Evolutionary conservation across 53 echinoderm and acorn worm species (phyloP).

Genomic region (Stichopus horrens): DNA sequence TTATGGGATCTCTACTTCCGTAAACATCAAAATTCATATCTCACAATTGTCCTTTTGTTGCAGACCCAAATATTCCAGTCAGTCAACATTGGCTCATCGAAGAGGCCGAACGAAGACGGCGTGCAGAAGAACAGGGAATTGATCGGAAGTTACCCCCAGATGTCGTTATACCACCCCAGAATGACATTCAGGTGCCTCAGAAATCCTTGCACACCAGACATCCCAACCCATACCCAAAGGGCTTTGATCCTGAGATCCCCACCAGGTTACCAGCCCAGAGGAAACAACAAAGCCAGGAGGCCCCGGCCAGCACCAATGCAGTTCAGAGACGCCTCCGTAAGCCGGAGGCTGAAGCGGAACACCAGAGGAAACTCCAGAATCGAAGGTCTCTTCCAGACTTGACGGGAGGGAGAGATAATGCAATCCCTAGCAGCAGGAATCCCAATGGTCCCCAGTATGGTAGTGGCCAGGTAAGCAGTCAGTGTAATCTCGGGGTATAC

Average conservation of each 20-base stretch:
- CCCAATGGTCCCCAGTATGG: not conserved
- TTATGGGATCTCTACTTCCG: no score
- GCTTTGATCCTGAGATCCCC: slow-evolving; percentile 57
- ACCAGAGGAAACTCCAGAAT: slow-evolving; percentile 69
- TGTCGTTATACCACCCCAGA: slow-evolving; percentile 31
- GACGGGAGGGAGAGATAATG: slow-evolving; percentile 33
- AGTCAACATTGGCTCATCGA: slow-evolving; percentile 87
- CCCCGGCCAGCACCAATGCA: slow-evolving; percentile 3
- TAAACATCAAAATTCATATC: not conserved
- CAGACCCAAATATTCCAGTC: slow-evolving; percentile 41
- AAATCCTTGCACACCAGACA: slow-evolving; percentile 14
- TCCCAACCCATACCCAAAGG: slow-evolving; percentile 29
- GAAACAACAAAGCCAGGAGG: slow-evolving; percentile 22
- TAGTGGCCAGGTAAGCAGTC: not conserved
- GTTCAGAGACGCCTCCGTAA: slow-evolving; percentile 21
- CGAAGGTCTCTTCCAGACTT: slow-evolving; percentile 76
- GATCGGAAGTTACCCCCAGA: slow-evolving; percentile 46
- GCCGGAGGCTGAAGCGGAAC: slow-evolving; percentile 58
- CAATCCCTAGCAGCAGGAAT: slow-evolving; percentile 28
- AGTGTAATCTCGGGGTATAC: not conserved
- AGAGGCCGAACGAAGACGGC: slow-evolving; percentile 83
- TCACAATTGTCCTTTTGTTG: not conserved
- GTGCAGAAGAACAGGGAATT: slow-evolving; percentile 55
- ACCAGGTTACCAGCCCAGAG: slow-evolving; percentile 57
- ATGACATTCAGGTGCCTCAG: not conserved